These are phyloP conservation scores for Notothenia rossii DNA, from an alignment of 2,113 vertebrate species.

Conservation along the genomic window DNA sequence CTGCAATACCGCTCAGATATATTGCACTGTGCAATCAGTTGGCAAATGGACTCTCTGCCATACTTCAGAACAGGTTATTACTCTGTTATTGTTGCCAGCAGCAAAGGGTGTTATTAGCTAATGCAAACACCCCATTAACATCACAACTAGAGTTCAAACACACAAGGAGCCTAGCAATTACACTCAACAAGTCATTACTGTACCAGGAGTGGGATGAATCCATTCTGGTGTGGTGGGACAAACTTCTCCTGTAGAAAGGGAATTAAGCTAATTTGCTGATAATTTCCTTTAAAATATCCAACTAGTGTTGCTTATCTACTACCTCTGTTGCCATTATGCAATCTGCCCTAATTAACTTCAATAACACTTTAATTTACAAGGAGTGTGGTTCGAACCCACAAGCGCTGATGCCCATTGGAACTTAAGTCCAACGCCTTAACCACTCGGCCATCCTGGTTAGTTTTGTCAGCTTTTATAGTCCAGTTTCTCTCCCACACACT, in stretches of 20 bases:
- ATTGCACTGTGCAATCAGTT: conserved; percentile 37
- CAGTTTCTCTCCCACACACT: too few species aligned
- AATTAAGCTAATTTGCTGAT: too few species aligned
- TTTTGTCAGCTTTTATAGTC: rapidly evolving
- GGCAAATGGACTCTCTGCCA: conserved; percentile 56
- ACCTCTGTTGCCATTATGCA: neutral
- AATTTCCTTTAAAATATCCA: too few species aligned
- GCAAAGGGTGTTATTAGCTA: conserved; percentile 37
- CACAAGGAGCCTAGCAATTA: conserved; percentile 3
- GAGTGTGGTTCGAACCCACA: too few species aligned
- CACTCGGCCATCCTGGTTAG: neutral
- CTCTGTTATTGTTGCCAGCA: conserved; percentile 24
- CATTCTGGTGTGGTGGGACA: too few species aligned
- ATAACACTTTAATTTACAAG: too few species aligned
- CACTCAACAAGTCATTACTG: neutral
- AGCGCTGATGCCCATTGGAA: neutral
- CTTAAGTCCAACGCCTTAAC: conserved; percentile 5
- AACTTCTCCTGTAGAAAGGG: too few species aligned
- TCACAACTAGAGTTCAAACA: conserved; percentile 41
- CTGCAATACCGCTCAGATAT: conserved; percentile 50
- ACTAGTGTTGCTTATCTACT: neutral
- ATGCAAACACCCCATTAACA: conserved; percentile 52
- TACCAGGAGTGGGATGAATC: too few species aligned
- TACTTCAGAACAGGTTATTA: conserved; percentile 59
- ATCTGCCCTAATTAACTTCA: too few species aligned